Conservation (phyloP, 2,888 invertebrate species). For the Marasmarcha lunaedactyla region DNA sequence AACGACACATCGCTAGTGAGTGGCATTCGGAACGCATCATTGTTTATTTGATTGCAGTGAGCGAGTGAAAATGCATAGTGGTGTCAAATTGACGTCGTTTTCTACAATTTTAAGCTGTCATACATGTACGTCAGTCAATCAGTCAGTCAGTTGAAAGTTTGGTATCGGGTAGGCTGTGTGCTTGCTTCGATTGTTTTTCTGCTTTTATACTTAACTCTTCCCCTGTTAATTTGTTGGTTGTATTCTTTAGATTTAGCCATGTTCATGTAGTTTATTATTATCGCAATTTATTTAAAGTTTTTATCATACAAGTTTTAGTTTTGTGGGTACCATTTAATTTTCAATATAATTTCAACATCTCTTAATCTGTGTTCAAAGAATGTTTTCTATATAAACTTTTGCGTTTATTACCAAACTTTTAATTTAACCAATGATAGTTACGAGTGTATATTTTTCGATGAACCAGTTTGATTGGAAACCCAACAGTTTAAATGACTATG, state of each 20-base stretch:
- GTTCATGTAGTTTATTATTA: not conserved
- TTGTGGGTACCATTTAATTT: not conserved
- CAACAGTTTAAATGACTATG: slow-evolving; percentile 48
- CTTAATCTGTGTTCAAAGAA: not conserved
- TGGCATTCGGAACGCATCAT: too few relatives aligned
- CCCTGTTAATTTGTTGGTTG: not conserved
- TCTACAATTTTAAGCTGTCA: too few relatives aligned
- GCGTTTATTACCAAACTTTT: too few relatives aligned
- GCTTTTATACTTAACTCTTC: not conserved
- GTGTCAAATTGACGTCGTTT: too few relatives aligned
- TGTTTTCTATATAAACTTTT: too few relatives aligned
- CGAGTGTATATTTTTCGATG: slow-evolving; percentile 29
- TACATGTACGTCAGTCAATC: too few relatives aligned
- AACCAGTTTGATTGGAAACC: slow-evolving; percentile 28
- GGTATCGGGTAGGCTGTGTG: not conserved
- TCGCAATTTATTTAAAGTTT: too few relatives aligned
- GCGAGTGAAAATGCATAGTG: too few relatives aligned
- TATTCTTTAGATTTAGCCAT: too few relatives aligned
- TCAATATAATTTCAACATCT: not conserved
- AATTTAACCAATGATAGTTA: not conserved
- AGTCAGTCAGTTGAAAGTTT: not conserved
- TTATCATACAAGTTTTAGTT: not conserved
- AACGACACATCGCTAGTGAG: too few relatives aligned
- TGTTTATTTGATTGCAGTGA: too few relatives aligned
- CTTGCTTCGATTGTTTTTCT: not conserved